Conservation (phyloP, 1,140 invertebrate genomes). For the Dryas iulia region DNA sequence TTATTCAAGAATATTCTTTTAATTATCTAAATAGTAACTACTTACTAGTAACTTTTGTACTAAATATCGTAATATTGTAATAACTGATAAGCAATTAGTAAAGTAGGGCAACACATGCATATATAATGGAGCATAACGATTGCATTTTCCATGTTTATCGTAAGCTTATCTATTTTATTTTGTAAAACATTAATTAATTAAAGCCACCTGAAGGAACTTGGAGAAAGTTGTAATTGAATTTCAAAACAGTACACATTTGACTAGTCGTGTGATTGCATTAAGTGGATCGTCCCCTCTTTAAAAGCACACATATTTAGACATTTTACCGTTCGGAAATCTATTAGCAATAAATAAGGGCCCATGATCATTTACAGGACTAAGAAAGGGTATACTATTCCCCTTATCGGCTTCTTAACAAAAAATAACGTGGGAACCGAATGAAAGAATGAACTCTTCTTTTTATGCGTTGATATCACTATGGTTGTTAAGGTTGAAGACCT, state of each 20-base stretch:
- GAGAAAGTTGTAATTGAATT: conserved; percentile 42
- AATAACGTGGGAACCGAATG: conserved; percentile 74
- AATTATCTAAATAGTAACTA: background rate
- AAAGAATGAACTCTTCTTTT: conserved; percentile 71
- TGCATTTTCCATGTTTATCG: conserved; percentile 29
- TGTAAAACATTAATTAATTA: conserved; percentile 25
- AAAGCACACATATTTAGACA: conserved; percentile 58
- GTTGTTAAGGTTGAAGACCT: conserved; percentile 63
- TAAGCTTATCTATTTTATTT: conserved; percentile 30
- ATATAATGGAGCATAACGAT: conserved; percentile 19
- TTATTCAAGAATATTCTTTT: background rate
- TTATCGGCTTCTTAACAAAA: conserved; percentile 71
- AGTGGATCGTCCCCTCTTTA: conserved; percentile 53
- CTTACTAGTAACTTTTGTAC: background rate
- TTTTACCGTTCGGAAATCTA: conserved; percentile 68
- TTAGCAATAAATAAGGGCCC: conserved; percentile 75
- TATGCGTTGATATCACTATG: conserved; percentile 54
- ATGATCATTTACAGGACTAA: conserved; percentile 67
- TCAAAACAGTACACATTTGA: conserved; percentile 39
- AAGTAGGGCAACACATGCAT: conserved; percentile 19
- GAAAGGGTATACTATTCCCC: conserved; percentile 74
- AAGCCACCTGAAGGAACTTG: conserved; percentile 30
- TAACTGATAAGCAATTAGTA: conserved; percentile 20
- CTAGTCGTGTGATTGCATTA: conserved; percentile 52
- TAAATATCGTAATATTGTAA: conserved; percentile 11